A percentile compares a stretch with the other conserved stretches of the same genome.
Conservation (phyloP, 2,888 invertebrate species). For the Eristalis arbustorum region DNA sequence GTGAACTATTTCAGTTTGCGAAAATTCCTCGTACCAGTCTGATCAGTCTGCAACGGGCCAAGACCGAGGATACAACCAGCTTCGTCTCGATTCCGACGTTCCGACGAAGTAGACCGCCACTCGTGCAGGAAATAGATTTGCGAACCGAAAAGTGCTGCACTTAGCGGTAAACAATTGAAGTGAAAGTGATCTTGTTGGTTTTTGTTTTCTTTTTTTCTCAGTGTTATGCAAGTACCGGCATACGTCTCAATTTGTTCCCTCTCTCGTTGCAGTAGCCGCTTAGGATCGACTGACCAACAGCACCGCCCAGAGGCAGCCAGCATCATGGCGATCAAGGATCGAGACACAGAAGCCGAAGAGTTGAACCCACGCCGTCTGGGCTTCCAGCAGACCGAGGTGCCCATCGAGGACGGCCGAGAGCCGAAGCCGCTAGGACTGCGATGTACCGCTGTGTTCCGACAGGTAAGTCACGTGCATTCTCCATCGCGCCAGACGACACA, state of each 20-base stretch:
- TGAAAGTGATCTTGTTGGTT: background rate
- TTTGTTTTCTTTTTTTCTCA: too few relatives aligned
- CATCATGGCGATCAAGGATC: constrained; percentile 23
- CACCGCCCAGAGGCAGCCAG: background rate
- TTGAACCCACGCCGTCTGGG: constrained; percentile 13
- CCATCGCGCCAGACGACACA: background rate
- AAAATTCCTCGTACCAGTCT: constrained; percentile 15
- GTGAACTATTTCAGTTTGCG: constrained; percentile 34
- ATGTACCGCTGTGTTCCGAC: constrained; percentile 65
- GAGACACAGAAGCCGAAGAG: constrained; percentile 18
- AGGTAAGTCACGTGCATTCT: constrained; percentile 57
- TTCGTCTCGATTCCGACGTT: background rate
- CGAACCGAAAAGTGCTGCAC: background rate
- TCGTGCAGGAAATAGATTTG: background rate
- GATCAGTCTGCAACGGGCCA: constrained; percentile 22
- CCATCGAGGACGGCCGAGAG: constrained; percentile 2
- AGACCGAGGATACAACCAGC: constrained; percentile 2
- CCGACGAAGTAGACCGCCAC: background rate
- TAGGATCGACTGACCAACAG: background rate
- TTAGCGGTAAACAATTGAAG: background rate
- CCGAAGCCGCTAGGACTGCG: constrained; percentile 63
- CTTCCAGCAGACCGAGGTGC: constrained; percentile 1
- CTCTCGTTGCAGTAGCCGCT: constrained; percentile 13
- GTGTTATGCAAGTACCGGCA: background rate
- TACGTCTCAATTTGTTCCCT: background rate